These are phyloP conservation scores for Epiblema foenella DNA, from an alignment of 2,888 invertebrate genomes.

Conservation along the genomic window DNA sequence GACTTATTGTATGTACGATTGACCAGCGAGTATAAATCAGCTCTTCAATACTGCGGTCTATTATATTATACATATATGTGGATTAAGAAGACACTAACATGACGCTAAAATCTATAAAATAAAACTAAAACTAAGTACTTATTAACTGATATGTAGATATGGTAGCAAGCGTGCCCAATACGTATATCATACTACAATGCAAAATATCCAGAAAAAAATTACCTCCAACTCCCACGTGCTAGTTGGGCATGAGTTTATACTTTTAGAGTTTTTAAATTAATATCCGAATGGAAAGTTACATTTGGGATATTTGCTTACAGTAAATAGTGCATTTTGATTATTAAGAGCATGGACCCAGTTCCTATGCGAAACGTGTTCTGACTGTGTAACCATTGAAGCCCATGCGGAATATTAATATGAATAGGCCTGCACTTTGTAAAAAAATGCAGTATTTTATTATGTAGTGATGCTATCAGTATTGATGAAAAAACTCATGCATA, in stretches of 20 bases:
- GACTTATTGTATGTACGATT: too few species aligned
- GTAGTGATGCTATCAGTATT: neutral
- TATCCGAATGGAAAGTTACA: constrained; percentile 20
- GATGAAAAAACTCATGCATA: too few species aligned
- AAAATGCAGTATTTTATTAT: neutral
- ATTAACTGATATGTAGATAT: too few species aligned
- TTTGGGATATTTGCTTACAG: constrained; percentile 18
- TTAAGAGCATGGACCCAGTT: constrained; percentile 23
- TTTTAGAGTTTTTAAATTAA: constrained; percentile 9
- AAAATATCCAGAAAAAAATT: neutral
- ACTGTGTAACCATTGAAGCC: neutral
- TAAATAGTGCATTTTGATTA: constrained; percentile 28
- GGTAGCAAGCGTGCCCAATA: too few species aligned
- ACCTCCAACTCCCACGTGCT: neutral
- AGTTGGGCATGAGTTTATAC: too few species aligned
- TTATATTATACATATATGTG: too few species aligned
- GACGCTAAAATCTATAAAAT: too few species aligned
- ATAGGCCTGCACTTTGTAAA: neutral
- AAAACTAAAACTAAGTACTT: too few species aligned
- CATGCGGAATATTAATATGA: constrained; percentile 1
- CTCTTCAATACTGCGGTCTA: too few species aligned
- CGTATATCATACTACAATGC: neutral
- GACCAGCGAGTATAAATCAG: too few species aligned
- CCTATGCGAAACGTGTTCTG: constrained; percentile 3
- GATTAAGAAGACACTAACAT: too few species aligned